A percentile compares a stretch with the other conserved stretches of the same genome.
These are phyloP conservation scores for Echinarachnius parma DNA, from an alignment of 53 echinoderm and acorn worm species.

Conservation along the genomic window DNA sequence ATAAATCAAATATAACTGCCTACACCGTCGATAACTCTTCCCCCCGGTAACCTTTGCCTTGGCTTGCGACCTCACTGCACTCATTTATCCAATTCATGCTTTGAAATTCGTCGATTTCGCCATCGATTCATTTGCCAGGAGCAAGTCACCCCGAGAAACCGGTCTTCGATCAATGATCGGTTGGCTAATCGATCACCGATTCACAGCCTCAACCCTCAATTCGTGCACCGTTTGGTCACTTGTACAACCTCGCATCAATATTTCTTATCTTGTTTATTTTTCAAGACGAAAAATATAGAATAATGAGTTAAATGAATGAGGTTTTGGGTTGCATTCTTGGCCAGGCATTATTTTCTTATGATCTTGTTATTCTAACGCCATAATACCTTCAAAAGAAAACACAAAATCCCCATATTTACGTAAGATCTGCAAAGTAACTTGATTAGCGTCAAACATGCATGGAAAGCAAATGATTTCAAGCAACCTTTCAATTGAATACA, in stretches of 20 bases:
- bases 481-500: too few species aligned
- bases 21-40: constrained; percentile 7
- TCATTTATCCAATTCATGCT: neutral
- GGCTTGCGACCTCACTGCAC: constrained; percentile 19
- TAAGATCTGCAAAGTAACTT: too few species aligned
- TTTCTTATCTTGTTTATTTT: neutral
- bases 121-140: constrained; percentile 29
- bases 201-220: constrained; percentile 17
- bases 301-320: too few species aligned
- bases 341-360: too few species aligned
- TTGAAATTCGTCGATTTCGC: constrained; percentile 10
- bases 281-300: neutral
- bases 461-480: too few species aligned
- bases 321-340: too few species aligned
- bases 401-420: too few species aligned
- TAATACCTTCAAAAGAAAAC: too few species aligned
- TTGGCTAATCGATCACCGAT: constrained; percentile 25
- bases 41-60: constrained; percentile 14
- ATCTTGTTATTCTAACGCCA: too few species aligned
- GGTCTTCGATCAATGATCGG: constrained; percentile 33
- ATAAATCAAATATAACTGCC: constrained; percentile 8
- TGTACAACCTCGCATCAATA: too few species aligned
- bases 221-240: constrained; percentile 4
- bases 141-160: constrained; percentile 1
- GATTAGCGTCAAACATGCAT: too few species aligned